Evolutionary conservation across 2,888 invertebrate genomes (phyloP), one percentile per base, ranked within the genome.

Genomic region (Cephus pulcher): DNA sequence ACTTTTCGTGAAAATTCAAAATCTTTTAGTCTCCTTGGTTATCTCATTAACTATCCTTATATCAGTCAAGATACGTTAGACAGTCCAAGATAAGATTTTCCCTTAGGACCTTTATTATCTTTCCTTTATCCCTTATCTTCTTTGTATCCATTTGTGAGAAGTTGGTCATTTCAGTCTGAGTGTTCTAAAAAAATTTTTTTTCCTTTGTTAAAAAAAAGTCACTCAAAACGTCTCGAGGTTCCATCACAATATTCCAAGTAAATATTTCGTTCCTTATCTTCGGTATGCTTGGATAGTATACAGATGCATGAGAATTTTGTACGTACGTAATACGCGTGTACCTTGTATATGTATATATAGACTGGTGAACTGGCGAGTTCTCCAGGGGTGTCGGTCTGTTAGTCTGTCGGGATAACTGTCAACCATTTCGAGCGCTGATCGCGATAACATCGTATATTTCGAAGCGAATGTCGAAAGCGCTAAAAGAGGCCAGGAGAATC

Each of bases 391-490:
- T 56, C 56, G 32, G 71, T 71, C 71, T 34, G 71, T 71, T 34
- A 32, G 71, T 71, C 32, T 74, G 37, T 74, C 37, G 34, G 35
- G 34, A 34, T 34, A 34, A 74, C 74, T 34, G 37, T 74, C 74
- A 34, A n/a, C 74, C 74, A 74, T 35, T 74, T 74, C 23, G 37
- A 34, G 33, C 34, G 23, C 83, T 81, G 75, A 23, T 23, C 15
- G 77, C 37, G 88, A 88, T 89, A 89, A 74, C 84, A 89, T 88
- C 88, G 87, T 84, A 85, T 85, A 85, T 89, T 88, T 89, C 87
- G 84, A 85, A 86, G 83, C 83, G 84, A 86, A 82, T 82, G 84
- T 84, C 81, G 81, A 80, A 82, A 83, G 80, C 82, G 79, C 82
- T 79, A 80, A 82, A 81, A 81, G 80, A 78, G 76, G 76, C 80